Base-by-base conservation (phyloP, 1,140 invertebrate genomes). In the Cydia pomonella region DNA sequence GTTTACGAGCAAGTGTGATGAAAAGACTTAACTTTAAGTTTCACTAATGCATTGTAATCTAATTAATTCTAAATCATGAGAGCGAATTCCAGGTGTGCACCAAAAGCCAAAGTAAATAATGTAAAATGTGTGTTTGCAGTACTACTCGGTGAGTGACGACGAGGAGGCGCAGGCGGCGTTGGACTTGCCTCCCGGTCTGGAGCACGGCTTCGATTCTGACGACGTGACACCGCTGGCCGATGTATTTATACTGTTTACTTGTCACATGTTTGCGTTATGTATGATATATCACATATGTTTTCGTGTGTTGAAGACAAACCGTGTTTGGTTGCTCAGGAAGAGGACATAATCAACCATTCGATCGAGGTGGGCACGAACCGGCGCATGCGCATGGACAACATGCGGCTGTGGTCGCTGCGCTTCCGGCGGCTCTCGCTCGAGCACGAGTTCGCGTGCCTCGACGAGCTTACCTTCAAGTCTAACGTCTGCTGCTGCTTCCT, bases 361-460 rank as follows among this genome's bases (percentile, higher is more conserved):
- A 98, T 99, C 41, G 98, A 99, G 93, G 97, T 98, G 62, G 97
- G 97, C 81, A 98, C 97, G 76, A 98, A 99, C 89, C 98, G 98
- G 82, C 94, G 97, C 74, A 98, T 99, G 95, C 94, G 98, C 21
- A 95, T 95, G 13, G 97, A 97, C 25, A 97, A 99, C 90, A 96
- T 99, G 77, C 96, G 96, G 83, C 93, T 96, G 3, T 97, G 98
- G 95, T 97, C 97, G 2, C 94, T 99, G 18, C 95, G 96, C 72
- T 99, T 99, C 88, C 96, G 96, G 59, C 96, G 97, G 72, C 78
- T 82, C 5, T 82, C 86, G 3, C 87, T 94, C 62, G 94, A 95
- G 79, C 77, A 83, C 16, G 88, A 89, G 74, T 99, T 98, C 91
- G 96, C 96, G 71, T 95, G 97, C 83, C 93, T 98, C n/a, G 95